Conservation (phyloP, 2,113 vertebrate genomes). For the Siniperca chuatsi region DNA sequence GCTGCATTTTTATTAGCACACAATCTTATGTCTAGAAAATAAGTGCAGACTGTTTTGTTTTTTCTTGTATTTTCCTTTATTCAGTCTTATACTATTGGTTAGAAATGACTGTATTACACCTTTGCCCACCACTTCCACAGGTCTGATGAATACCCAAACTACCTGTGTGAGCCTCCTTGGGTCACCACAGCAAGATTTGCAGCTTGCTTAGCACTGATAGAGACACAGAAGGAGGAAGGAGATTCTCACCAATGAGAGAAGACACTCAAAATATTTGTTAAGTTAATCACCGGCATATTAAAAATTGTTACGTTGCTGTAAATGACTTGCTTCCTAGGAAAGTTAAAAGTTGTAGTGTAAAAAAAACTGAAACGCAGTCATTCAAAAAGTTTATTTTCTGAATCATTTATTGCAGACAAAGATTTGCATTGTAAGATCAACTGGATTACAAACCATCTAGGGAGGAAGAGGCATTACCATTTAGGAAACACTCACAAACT, state of each 20-base stretch:
- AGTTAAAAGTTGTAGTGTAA: not conserved
- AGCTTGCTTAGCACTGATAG: constrained; percentile 71
- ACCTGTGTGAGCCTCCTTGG: constrained; percentile 76
- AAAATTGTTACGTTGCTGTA: not conserved
- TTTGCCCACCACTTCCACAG: constrained; percentile 47
- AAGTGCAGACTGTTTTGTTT: not conserved
- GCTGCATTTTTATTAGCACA: not conserved
- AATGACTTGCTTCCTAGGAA: not conserved
- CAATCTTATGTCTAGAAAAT: not conserved
- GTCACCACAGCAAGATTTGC: constrained; percentile 77
- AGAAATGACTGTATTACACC: not conserved
- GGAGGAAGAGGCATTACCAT: constrained; percentile 55
- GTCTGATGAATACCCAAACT: constrained; percentile 72
- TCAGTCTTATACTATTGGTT: not conserved
- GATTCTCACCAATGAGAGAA: not conserved
- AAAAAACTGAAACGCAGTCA: not conserved
- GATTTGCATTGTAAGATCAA: constrained; percentile 67
- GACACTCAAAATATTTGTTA: not conserved
- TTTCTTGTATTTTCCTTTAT: not conserved
- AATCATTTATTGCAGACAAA: constrained; percentile 76
- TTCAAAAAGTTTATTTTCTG: constrained; percentile 62
- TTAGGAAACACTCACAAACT: constrained; percentile 73
- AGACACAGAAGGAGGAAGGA: constrained; percentile 36
- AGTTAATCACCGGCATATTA: not conserved
- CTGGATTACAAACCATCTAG: constrained; percentile 65